Conservation (phyloP, 2,888 invertebrate species). For the Hyppa rectilinea region DNA sequence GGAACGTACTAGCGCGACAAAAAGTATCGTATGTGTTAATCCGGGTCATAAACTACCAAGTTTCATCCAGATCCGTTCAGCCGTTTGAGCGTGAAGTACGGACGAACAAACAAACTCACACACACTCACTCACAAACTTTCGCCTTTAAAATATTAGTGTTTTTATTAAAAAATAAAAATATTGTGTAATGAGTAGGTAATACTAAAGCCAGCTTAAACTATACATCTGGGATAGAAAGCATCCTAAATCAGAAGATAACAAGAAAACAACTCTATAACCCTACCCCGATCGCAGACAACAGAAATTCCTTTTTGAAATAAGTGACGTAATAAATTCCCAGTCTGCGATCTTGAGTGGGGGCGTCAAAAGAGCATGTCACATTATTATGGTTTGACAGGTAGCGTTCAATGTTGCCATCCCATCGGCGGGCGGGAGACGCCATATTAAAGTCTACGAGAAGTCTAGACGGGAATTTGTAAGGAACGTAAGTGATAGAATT, state of each 20-base stretch:
- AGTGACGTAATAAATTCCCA: conserved; percentile 32
- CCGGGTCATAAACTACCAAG: too few species aligned
- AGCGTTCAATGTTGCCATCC: conserved; percentile 64
- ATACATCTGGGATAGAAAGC: not conserved
- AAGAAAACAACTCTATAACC: not conserved
- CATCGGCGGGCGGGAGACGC: conserved; percentile 63
- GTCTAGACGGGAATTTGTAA: conserved; percentile 78
- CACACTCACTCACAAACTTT: too few species aligned
- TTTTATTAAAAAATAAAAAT: not conserved
- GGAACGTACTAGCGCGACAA: too few species aligned
- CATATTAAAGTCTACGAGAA: conserved; percentile 76
- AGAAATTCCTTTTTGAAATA: conserved; percentile 37
- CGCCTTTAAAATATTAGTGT: too few species aligned
- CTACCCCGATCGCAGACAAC: not conserved
- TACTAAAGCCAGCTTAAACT: not conserved
- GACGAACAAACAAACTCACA: too few species aligned
- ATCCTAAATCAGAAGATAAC: not conserved
- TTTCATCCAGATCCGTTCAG: too few species aligned
- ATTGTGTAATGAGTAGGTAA: not conserved
- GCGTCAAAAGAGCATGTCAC: conserved; percentile 51
- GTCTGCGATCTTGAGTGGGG: conserved; percentile 21
- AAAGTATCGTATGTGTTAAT: too few species aligned
- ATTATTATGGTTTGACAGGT: conserved; percentile 73
- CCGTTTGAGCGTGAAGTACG: too few species aligned
- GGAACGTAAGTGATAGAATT: conserved; percentile 47